phyloP scores from a whole-genome alignment of 1,140 invertebrate genomes.

The Caerostris extrusa region DNA sequence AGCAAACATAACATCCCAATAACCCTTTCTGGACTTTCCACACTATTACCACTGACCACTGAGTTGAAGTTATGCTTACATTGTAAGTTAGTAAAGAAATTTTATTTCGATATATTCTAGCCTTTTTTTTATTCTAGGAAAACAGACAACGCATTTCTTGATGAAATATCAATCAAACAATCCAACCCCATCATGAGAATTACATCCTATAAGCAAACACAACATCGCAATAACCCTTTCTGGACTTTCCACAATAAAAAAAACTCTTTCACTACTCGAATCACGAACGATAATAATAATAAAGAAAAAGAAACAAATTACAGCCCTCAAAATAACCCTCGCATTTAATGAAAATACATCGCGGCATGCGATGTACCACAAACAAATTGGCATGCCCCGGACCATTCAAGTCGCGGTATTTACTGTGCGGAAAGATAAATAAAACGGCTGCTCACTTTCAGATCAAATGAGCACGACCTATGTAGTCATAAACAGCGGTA shows the following conservation, averaged over 20 bases:
- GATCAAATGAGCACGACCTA: slow-evolving; percentile 35
- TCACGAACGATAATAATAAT: neutral
- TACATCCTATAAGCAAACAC: too few species aligned
- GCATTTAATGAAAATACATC: neutral
- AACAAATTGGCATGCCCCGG: slow-evolving; percentile 46
- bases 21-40: neutral
- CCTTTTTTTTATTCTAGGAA: too few species aligned
- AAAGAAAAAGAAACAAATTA: neutral
- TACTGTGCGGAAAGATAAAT: slow-evolving; percentile 59
- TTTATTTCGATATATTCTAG: too few species aligned
- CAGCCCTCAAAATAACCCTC: neutral
- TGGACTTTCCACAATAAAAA: too few species aligned
- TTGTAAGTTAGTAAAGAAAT: too few species aligned
- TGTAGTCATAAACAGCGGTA: slow-evolving; percentile 21
- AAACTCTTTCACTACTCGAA: neutral
- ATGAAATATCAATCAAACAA: too few species aligned
- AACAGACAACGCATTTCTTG: too few species aligned
- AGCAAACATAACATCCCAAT: slow-evolving; percentile 1
- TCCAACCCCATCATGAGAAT: too few species aligned
- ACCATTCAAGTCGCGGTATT: slow-evolving; percentile 44
- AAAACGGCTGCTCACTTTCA: slow-evolving; percentile 44
- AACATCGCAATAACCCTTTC: too few species aligned
- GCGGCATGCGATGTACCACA: slow-evolving; percentile 27
- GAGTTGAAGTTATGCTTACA: too few species aligned
- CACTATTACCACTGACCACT: too few species aligned